These are phyloP conservation scores for Cyanistes caeruleus DNA, from an alignment of 2,113 vertebrate species.

Conservation along the genomic window DNA sequence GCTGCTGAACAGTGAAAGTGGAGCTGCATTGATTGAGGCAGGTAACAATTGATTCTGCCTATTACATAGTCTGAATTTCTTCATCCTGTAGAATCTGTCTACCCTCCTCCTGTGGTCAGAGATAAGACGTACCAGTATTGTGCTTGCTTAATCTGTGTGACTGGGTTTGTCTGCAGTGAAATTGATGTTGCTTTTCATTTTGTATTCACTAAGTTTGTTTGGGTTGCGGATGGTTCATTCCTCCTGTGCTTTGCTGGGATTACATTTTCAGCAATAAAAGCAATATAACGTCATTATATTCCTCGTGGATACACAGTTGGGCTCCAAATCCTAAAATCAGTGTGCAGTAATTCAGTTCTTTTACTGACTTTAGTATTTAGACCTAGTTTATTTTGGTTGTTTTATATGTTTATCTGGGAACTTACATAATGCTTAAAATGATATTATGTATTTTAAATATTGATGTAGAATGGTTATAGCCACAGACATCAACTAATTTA, in stretches of 20 bases:
- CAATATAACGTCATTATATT: conserved; percentile 85
- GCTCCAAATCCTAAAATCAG: conserved; percentile 73
- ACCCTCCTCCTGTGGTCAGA: conserved; percentile 99
- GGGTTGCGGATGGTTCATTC: conserved; percentile 88
- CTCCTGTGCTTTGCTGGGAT: conserved; percentile 83
- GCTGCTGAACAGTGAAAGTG: conserved; percentile 99
- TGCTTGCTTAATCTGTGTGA: conserved; percentile 99
- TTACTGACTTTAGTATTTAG: conserved; percentile 70
- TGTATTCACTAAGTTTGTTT: conserved; percentile 93
- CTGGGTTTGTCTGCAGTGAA: conserved; percentile 98
- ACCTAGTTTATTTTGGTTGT: conserved; percentile 73
- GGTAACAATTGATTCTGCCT: conserved; percentile 99
- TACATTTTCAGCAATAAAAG: conserved; percentile 86
- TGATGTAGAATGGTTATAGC: conserved; percentile 64
- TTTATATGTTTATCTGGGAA: conserved; percentile 54
- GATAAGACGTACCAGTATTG: conserved; percentile 98
- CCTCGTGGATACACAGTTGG: conserved; percentile 76
- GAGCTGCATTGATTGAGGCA: conserved; percentile 99
- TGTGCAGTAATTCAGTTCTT: conserved; percentile 70
- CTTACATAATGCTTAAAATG: conserved; percentile 41
- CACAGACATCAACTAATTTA: conserved; percentile 77
- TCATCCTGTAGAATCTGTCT: conserved; percentile 99
- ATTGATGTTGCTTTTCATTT: conserved; percentile 99
- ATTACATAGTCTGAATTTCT: conserved; percentile 99
- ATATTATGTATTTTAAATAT: conserved; percentile 70